Conservation (phyloP, 2,113 vertebrate species). For the Trinectes maculatus region DNA sequence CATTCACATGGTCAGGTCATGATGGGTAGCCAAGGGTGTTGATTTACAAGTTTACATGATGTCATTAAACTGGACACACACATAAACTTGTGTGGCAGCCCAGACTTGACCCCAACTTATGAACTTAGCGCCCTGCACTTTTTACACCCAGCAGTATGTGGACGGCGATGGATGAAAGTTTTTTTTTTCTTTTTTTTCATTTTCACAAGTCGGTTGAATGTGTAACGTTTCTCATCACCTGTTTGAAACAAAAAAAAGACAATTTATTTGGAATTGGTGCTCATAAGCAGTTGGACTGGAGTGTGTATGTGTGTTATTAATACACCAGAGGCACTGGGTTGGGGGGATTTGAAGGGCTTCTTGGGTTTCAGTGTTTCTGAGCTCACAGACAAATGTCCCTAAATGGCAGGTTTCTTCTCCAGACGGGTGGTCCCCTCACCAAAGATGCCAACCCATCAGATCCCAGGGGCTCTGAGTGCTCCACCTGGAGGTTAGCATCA, state of each 20-base stretch:
- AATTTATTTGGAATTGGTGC: conserved; percentile 50
- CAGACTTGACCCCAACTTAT: conserved; percentile 57
- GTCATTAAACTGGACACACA: conserved; percentile 67
- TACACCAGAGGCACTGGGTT: conserved; percentile 68
- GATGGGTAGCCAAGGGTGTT: conserved; percentile 56
- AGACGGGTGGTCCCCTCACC: conserved; percentile 43
- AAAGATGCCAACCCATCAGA: conserved; percentile 47
- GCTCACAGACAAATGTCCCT: conserved; percentile 78
- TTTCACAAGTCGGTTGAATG: conserved; percentile 3
- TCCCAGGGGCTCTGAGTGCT: conserved; percentile 21
- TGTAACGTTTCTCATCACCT: neutral
- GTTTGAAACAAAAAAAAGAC: conserved; percentile 30
- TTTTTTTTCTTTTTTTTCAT: too few relatives aligned
- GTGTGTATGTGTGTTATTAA: conserved; percentile 74
- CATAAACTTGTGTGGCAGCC: conserved; percentile 47
- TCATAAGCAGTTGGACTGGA: conserved; percentile 47
- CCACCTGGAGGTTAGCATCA: neutral
- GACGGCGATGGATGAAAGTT: too few relatives aligned
- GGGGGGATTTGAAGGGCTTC: conserved; percentile 70
- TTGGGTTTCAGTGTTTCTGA: conserved; percentile 79
- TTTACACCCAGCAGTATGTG: neutral
- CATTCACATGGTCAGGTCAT: conserved; percentile 61
- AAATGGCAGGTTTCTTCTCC: conserved; percentile 72
- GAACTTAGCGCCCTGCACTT: conserved; percentile 24
- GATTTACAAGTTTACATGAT: conserved; percentile 75